phyloP scores from a whole-genome alignment of 2,113 vertebrate species.

The Passerina amoena region DNA sequence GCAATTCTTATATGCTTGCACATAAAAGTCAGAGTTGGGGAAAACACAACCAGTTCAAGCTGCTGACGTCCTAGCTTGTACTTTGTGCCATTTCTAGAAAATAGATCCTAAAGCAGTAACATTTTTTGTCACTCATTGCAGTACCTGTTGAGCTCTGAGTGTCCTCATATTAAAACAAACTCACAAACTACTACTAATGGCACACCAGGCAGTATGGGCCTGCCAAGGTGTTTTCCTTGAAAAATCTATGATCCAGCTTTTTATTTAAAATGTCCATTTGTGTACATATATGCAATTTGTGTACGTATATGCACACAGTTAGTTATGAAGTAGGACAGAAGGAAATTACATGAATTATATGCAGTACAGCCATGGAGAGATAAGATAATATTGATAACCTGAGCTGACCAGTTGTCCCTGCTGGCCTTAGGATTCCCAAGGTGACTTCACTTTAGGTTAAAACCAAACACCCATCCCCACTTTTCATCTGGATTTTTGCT shows the following conservation, averaged over 20 bases:
- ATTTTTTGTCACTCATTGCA: neutral
- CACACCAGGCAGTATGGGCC: neutral
- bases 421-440: neutral
- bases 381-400: conserved; percentile 20
- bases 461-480: neutral
- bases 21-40: neutral
- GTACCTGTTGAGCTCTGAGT: neutral
- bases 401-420: conserved; percentile 22
- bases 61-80: neutral
- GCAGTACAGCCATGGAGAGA: neutral
- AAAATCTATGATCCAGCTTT: neutral
- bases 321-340: neutral
- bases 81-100: neutral
- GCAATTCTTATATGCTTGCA: neutral
- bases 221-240: neutral
- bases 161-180: neutral
- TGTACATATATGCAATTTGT: neutral
- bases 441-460: conserved; percentile 16
- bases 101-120: neutral
- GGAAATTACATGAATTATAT: neutral
- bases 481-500: neutral
- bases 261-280: neutral
- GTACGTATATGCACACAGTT: neutral
- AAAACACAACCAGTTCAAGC: neutral
- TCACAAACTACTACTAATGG: neutral